Base-by-base conservation (phyloP, 2,888 invertebrate genomes). In the Drosophila testacea region DNA sequence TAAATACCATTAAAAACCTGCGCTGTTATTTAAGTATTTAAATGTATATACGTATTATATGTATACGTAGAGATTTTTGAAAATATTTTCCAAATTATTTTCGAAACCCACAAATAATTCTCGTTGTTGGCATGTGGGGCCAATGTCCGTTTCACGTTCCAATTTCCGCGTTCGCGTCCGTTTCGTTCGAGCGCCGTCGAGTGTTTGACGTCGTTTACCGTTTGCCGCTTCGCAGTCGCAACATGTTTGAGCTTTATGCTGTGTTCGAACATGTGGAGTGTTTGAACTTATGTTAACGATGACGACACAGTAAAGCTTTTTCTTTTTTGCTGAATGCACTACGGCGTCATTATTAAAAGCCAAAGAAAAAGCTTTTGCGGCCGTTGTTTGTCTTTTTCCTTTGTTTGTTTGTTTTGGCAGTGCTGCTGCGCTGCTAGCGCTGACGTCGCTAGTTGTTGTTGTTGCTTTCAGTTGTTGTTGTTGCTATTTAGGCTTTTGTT, bases 241-340 rank as follows among this genome's bases (percentile, higher is more conserved):
- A 68, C 70, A 63, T 73, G 64, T 77, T 81, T 38, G 68, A 30
- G 11, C 30, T 38, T 13, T 55, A 55, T 32, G 42, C 41, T n/a
- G 46, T 68, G 65, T 69, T 48, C 47, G 47, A 41, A 13, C 34
- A 32, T 32, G 6, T 9, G 22, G 22, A 22, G 9, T 32, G 32
- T 28, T 44, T 38, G 38, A 38, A 52, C 52, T 28, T 56, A 56
- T 64, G 52, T 36, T 36, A 6, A 27, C 5, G 60, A 74, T 91
- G 91, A 91, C 90, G 87, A 87, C 91, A 91, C 78, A 75, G 69
- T 81, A 83, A 90, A 90, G 91, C 91, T 90, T 59, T 32, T 6
- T 30, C 7, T 32, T 32, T 51, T 44, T n/a, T 13, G 16, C 1
- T n/a, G 30, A 22, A 22, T 48, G 75, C 68, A 62, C 7, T 6